phyloP scores from a whole-genome alignment of 2,797 vertebrate genomes.

The Notolabrus celidotus region DNA sequence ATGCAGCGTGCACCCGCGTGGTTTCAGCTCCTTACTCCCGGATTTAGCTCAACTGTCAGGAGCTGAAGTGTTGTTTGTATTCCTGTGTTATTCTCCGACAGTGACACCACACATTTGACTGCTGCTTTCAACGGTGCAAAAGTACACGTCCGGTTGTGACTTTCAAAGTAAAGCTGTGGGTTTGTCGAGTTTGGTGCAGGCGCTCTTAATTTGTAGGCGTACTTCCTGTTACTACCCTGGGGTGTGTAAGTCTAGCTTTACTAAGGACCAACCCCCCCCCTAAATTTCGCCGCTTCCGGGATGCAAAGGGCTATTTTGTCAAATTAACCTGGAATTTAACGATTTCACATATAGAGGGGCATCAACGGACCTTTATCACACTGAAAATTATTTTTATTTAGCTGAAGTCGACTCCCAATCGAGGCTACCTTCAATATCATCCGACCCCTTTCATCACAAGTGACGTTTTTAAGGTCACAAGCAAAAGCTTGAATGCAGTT shows the following conservation, averaged over 20 bases:
- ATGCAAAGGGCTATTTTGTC: conserved; percentile 13
- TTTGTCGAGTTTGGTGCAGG: rapidly evolving
- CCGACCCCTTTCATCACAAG: conserved; percentile 39
- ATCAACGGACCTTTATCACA: not conserved
- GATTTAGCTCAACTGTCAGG: conserved; percentile 21
- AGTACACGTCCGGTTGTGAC: conserved; percentile 25
- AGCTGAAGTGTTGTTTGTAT: conserved; percentile 54
- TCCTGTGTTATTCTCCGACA: conserved; percentile 55
- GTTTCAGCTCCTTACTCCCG: conserved; percentile 9
- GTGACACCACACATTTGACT: conserved; percentile 62
- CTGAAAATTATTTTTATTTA: not conserved
- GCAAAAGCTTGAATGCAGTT: conserved; percentile 47
- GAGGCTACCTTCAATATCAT: not conserved
- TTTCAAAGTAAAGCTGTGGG: conserved; percentile 53
- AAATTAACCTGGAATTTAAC: conserved; percentile 5
- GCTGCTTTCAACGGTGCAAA: conserved; percentile 38
- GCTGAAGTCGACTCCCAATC: not conserved
- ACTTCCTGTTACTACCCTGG: conserved; percentile 30
- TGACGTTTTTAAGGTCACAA: conserved; percentile 73
- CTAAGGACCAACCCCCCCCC: conserved; percentile 42
- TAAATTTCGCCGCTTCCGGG: conserved; percentile 71
- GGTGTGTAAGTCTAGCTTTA: conserved; percentile 40
- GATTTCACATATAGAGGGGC: not conserved
- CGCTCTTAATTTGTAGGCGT: conserved; percentile 36
- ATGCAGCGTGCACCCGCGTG: conserved; percentile 19